Conservation (phyloP, 2,888 invertebrate species). For the Morpho helenor region DNA sequence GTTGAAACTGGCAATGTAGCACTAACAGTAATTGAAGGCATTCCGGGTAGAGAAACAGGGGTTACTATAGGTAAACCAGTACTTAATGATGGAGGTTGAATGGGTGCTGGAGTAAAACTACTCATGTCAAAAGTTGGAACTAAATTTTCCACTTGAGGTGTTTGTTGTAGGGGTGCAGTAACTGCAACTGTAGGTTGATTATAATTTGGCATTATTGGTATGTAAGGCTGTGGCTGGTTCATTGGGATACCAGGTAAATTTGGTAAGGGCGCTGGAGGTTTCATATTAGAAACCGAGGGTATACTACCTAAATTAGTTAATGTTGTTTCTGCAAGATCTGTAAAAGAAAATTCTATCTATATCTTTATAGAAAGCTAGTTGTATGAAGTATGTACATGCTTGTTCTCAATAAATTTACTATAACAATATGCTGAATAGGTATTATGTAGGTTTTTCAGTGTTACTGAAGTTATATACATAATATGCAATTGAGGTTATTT, state of each 20-base stretch:
- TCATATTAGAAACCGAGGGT: constrained; percentile 71
- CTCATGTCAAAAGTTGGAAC: constrained; percentile 71
- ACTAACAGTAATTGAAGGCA: constrained; percentile 89
- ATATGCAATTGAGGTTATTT: neutral
- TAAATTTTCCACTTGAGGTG: constrained; percentile 38
- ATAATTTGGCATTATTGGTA: constrained; percentile 72
- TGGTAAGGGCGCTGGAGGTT: constrained; percentile 74
- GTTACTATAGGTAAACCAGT: constrained; percentile 78
- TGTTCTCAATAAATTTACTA: too few relatives aligned
- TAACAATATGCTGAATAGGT: too few relatives aligned
- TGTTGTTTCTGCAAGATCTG: constrained; percentile 72
- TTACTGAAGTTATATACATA: too few relatives aligned
- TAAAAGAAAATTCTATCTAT: constrained; percentile 27
- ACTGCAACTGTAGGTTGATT: constrained; percentile 47
- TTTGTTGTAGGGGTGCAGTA: constrained; percentile 33
- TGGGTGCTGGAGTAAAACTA: constrained; percentile 51
- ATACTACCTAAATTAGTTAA: constrained; percentile 71
- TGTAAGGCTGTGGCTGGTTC: constrained; percentile 76
- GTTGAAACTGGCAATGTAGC: constrained; percentile 83
- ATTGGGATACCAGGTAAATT: constrained; percentile 73
- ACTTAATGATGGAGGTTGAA: constrained; percentile 54
- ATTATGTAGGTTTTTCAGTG: too few relatives aligned
- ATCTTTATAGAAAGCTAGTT: too few relatives aligned
- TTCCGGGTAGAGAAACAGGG: constrained; percentile 85
- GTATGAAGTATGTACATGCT: too few relatives aligned